Evolutionary conservation across 2,888 invertebrate genomes (phyloP), one percentile per base, ranked within the genome.

Genomic region (Rhaphigaster nebulosa): DNA sequence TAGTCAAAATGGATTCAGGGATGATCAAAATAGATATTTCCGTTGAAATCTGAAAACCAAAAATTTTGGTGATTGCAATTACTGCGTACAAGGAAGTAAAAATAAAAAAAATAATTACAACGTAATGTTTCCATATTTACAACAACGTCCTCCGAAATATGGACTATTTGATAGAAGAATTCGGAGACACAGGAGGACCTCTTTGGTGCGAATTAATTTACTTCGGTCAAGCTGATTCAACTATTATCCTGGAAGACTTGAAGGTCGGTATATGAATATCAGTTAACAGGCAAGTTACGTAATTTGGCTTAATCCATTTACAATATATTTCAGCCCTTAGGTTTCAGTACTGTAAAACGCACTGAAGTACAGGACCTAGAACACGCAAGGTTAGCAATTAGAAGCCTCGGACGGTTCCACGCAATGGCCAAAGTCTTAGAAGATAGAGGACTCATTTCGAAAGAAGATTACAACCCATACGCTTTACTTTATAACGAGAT

Each of bases 91-190:
- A n/a, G n/a, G n/a, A n/a, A n/a, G n/a, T n/a, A n/a, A n/a, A n/a
- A n/a, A n/a, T n/a, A n/a, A n/a, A n/a, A n/a, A n/a, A n/a, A n/a
- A n/a, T n/a, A n/a, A n/a, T 52, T 15, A 10, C 12, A 56, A 56
- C 26, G 1, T 26, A 4, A 26, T 5, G 10, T 60, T 34, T 76
- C 10, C 60, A 91, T 89, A 34, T 89, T 0, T 91, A 76, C 52
- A 65, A n/a, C 38, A 34, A 20, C n/a, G 23, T 89, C 18, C 50
- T 91, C 29, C 13, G 10, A 13, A 52, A 52, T 45, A 91, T 91
- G 91, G 90, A 91, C 45, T 20, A n/a, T 23, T 50, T 91, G 65
- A 91, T 89, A 70, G 65, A 89, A 3, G 91, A 91, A 60, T 90
- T 65, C 65, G 84, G 34, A 8, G 91, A 91, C 38, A 87, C 45